Conservation (phyloP, 2,797 vertebrate species). For the Hippopotamyrus pictus region DNA sequence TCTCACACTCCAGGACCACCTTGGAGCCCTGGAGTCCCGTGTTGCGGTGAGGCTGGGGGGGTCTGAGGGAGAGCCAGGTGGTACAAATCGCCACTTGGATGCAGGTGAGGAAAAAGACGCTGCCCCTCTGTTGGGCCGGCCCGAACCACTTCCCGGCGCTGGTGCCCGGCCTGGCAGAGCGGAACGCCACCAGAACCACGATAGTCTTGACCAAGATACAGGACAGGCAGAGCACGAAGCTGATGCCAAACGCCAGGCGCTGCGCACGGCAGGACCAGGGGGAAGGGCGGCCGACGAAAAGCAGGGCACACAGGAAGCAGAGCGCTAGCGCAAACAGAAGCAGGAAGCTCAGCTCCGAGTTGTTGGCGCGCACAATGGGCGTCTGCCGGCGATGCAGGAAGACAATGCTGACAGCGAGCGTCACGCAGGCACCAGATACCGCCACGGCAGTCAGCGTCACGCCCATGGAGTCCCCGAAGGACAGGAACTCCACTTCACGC, state of each 20-base stretch:
- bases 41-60: conserved; percentile 49
- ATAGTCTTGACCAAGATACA: conserved; percentile 50
- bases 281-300: conserved; percentile 37
- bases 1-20: conserved; percentile 48
- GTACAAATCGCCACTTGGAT: conserved; percentile 51
- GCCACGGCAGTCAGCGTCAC: conserved; percentile 45
- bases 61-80: conserved; percentile 40
- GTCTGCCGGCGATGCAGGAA: conserved; percentile 57
- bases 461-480: conserved; percentile 45
- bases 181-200: conserved; percentile 50
- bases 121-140: conserved; percentile 39
- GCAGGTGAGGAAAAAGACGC: conserved; percentile 45
- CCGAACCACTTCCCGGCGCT: conserved; percentile 57
- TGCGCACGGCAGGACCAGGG: conserved; percentile 43
- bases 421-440: conserved; percentile 47
- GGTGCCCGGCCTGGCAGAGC: conserved; percentile 45
- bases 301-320: conserved; percentile 42
- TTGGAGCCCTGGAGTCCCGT: conserved; percentile 48
- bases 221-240: conserved; percentile 45
- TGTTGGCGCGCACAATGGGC: conserved; percentile 51
- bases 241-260: conserved; percentile 43
- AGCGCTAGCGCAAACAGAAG: conserved; percentile 38
- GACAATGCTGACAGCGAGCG: conserved; percentile 52
- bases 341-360: conserved; percentile 40
- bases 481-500: conserved; percentile 44